phyloP scores from a whole-genome alignment of 2,888 invertebrate species.

The Andrena flavipes region DNA sequence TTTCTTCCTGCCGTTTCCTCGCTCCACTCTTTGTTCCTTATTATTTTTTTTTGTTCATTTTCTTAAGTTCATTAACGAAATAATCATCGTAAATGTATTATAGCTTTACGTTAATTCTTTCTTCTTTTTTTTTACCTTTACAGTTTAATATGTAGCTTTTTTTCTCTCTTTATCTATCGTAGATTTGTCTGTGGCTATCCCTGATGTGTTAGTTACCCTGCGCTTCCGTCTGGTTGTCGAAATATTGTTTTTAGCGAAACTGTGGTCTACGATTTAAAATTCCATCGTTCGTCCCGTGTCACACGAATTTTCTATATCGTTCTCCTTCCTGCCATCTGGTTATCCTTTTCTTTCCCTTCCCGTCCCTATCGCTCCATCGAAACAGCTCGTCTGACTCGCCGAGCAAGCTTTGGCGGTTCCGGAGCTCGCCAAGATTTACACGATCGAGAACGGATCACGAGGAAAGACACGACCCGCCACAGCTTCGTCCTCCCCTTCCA shows the following conservation, averaged over 20 bases:
- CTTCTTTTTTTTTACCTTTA: conserved; percentile 73
- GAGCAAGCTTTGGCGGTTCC: conserved; percentile 31
- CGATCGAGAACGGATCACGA: conserved; percentile 38
- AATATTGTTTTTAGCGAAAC: conserved; percentile 82
- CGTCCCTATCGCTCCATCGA: background rate
- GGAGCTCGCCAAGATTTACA: conserved; percentile 68
- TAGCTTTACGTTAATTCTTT: conserved; percentile 78
- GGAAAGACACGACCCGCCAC: background rate
- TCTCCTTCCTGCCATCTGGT: background rate
- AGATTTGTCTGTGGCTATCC: conserved; percentile 85
- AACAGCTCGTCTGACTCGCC: background rate
- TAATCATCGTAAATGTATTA: conserved; percentile 79
- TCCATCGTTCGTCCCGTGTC: conserved; percentile 60
- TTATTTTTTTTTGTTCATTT: conserved; percentile 58
- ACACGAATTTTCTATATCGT: conserved; percentile 24
- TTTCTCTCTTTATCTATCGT: conserved; percentile 83
- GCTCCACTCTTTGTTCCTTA: conserved; percentile 59
- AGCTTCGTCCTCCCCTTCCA: background rate
- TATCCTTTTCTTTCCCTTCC: background rate
- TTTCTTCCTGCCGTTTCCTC: conserved; percentile 65
- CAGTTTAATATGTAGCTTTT: conserved; percentile 83
- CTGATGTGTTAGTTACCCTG: conserved; percentile 85
- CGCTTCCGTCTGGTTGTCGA: conserved; percentile 85
- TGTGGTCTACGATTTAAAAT: conserved; percentile 80
- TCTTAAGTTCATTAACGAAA: conserved; percentile 79